Percentiles rank a stretch among this genome's conserved stretches.
Conservation (phyloP, 53 echinoderm and acorn worm genomes). For the Stichopus horrens region DNA sequence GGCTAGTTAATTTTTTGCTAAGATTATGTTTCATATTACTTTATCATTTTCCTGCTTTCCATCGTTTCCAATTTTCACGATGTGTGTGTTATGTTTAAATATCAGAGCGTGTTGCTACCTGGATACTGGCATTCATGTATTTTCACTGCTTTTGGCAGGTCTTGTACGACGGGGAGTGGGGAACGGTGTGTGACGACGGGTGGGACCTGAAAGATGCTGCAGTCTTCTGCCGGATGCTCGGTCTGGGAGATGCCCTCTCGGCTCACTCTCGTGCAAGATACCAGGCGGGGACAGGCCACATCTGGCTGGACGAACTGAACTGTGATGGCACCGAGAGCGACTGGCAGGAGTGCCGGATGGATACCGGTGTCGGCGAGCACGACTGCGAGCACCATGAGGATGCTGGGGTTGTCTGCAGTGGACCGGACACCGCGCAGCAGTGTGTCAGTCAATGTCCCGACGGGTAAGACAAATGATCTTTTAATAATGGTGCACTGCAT, state of each 20-base stretch:
- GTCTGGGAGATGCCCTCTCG: slow-evolving; percentile 64
- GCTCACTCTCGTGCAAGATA: slow-evolving; percentile 36
- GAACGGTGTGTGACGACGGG: slow-evolving; percentile 86
- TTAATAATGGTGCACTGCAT: too few species aligned
- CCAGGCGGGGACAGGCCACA: slow-evolving; percentile 60
- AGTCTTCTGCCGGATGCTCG: slow-evolving; percentile 79
- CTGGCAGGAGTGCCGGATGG: slow-evolving; percentile 56
- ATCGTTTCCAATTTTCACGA: too few species aligned
- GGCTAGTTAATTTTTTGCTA: too few species aligned
- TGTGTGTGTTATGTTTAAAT: not conserved
- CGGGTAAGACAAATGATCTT: slow-evolving; percentile 59
- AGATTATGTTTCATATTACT: too few species aligned
- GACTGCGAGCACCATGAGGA: slow-evolving; percentile 87
- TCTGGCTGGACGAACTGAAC: slow-evolving; percentile 82
- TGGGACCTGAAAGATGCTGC: slow-evolving; percentile 78
- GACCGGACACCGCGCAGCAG: slow-evolving; percentile 79
- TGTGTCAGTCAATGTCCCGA: slow-evolving; percentile 78
- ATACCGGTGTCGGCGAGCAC: slow-evolving; percentile 53
- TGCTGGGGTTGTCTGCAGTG: slow-evolving; percentile 80
- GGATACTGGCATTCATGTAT: not conserved
- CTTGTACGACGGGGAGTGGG: slow-evolving; percentile 73
- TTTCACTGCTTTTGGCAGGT: slow-evolving; percentile 48
- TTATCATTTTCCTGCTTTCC: too few species aligned
- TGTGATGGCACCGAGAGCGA: slow-evolving; percentile 73
- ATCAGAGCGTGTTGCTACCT: not conserved